Conservation (phyloP, 1,140 invertebrate species). For the Drosophila funebris region DNA sequence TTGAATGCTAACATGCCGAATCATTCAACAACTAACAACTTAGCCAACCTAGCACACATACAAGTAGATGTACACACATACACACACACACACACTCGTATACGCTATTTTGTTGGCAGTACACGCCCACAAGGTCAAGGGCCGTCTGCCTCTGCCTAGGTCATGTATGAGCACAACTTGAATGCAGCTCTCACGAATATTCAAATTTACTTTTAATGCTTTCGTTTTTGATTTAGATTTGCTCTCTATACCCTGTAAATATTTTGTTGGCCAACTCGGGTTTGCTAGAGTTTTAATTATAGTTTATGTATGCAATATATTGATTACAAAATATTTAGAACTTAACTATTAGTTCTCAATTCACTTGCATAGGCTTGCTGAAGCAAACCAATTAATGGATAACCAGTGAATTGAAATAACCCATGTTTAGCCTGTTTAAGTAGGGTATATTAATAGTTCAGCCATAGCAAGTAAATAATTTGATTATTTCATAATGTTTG, state of each 20-base stretch:
- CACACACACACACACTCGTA: neutral
- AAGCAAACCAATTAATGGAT: too few relatives aligned
- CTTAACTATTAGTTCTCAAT: too few relatives aligned
- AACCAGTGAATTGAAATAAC: too few relatives aligned
- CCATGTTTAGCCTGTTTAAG: too few relatives aligned
- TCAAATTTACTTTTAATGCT: constrained; percentile 30
- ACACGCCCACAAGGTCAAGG: constrained; percentile 70
- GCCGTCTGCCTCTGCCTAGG: constrained; percentile 60
- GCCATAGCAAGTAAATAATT: too few relatives aligned
- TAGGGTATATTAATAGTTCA: too few relatives aligned
- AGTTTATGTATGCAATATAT: too few relatives aligned
- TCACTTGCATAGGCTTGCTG: too few relatives aligned
- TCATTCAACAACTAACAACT: constrained; percentile 38
- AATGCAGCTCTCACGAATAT: constrained; percentile 54
- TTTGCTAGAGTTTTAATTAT: too few relatives aligned
- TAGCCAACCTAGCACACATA: neutral
- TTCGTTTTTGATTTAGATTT: constrained; percentile 5
- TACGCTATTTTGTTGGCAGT: neutral
- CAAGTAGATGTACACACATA: constrained; percentile 2
- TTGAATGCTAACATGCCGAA: constrained; percentile 38
- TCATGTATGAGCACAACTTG: constrained; percentile 49
- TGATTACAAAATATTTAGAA: too few relatives aligned
- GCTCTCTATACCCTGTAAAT: constrained; percentile 12
- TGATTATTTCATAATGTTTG: too few relatives aligned
- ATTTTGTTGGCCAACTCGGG: too few relatives aligned